These are phyloP conservation scores for Beris morrisii DNA, from an alignment of 2,888 invertebrate genomes.

Conservation along the genomic window DNA sequence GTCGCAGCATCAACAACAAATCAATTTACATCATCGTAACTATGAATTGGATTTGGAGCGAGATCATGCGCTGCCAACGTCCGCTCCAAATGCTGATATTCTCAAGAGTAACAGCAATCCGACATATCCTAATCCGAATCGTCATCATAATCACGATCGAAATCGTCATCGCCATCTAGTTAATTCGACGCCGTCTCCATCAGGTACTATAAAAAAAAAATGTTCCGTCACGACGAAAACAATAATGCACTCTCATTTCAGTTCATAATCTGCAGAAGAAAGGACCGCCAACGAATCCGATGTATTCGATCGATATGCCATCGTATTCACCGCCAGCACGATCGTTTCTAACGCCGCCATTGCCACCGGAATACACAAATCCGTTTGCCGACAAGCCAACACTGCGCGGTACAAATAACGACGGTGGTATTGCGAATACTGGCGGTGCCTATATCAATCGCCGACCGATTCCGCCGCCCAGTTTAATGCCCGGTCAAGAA, in stretches of 20 bases:
- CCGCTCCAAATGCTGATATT: slow-evolving; percentile 77
- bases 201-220: slow-evolving; percentile 48
- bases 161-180: slow-evolving; percentile 50
- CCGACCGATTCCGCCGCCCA: slow-evolving; percentile 81
- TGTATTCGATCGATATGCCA: slow-evolving; percentile 70
- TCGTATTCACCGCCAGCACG: slow-evolving; percentile 82
- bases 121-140: slow-evolving; percentile 72
- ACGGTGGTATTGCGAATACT: slow-evolving; percentile 46
- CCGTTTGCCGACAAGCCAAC: slow-evolving; percentile 90
- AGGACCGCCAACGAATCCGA: slow-evolving; percentile 63
- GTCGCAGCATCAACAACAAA: slow-evolving; percentile 49
- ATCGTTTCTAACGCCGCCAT: slow-evolving; percentile 77
- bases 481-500: slow-evolving; percentile 78
- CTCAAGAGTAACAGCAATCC: slow-evolving; percentile 76
- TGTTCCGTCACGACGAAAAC: neutral
- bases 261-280: slow-evolving; percentile 63
- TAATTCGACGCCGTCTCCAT: slow-evolving; percentile 54
- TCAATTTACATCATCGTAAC: slow-evolving; percentile 53
- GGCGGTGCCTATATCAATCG: slow-evolving; percentile 63
- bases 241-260: slow-evolving; percentile 34
- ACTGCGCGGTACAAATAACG: slow-evolving; percentile 70
- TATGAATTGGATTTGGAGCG: slow-evolving; percentile 73
- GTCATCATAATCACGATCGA: slow-evolving; percentile 56
- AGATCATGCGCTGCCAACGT: slow-evolving; percentile 73
- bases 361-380: slow-evolving; percentile 81